phyloP scores from a whole-genome alignment of 2,113 vertebrate species.

The Anseranas semipalmata region DNA sequence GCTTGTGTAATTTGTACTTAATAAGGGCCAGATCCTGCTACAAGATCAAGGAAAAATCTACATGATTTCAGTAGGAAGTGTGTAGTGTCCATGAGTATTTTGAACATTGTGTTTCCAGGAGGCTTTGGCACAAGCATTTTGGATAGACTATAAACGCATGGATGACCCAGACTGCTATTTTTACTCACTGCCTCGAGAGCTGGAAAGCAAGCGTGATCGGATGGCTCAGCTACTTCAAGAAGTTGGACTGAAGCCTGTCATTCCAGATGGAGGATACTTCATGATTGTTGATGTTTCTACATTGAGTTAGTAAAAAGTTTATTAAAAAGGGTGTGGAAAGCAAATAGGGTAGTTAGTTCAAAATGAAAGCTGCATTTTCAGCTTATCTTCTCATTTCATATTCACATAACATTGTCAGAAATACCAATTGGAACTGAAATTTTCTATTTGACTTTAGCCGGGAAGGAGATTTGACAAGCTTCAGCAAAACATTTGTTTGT shows the following conservation, averaged over 20 bases:
- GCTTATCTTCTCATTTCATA: not conserved
- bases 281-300: constrained; percentile 89
- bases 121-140: constrained; percentile 89
- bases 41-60: not conserved
- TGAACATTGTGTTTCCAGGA: constrained; percentile 78
- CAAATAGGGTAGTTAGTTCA: not conserved
- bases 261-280: constrained; percentile 96
- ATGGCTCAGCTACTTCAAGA: constrained; percentile 83
- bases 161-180: constrained; percentile 92
- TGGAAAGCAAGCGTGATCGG: constrained; percentile 89
- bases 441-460: not conserved
- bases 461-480: not conserved
- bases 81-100: not conserved
- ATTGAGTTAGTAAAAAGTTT: constrained; percentile 79
- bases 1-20: not conserved
- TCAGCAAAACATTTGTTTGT: not conserved
- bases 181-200: constrained; percentile 84
- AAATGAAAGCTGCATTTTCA: too few relatives aligned
- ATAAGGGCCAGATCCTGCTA: not conserved
- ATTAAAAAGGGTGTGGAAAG: not conserved
- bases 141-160: constrained; percentile 85
- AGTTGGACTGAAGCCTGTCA: constrained; percentile 85
- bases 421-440: not conserved
- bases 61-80: not conserved
- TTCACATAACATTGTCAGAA: not conserved